A percentile compares a stretch with the other conserved stretches of the same genome.
Conservation (phyloP, 2,113 vertebrate genomes). For the Calypte anna region DNA sequence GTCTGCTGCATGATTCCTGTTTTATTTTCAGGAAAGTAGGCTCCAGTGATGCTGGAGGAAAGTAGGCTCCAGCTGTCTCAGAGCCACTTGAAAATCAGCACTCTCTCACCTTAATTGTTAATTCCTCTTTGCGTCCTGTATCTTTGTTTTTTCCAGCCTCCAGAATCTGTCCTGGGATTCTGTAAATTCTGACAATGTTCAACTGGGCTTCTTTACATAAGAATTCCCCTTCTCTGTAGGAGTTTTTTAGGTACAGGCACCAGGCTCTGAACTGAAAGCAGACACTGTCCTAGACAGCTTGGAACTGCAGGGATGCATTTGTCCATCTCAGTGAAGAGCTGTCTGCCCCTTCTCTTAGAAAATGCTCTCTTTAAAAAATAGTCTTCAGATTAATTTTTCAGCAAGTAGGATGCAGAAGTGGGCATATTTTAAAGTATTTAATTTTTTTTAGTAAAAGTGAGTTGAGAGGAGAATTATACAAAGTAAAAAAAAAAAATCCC, state of each 20-base stretch:
- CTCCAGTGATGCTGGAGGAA: not conserved
- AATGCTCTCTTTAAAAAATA: not conserved
- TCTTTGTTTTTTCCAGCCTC: not conserved
- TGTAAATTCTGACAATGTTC: not conserved
- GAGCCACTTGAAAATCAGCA: not conserved
- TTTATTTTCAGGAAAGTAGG: not conserved
- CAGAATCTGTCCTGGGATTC: not conserved
- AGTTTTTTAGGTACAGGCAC: not conserved
- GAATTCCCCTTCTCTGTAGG: not conserved
- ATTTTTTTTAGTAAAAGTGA: not conserved
- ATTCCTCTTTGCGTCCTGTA: not conserved
- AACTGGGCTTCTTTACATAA: not conserved
- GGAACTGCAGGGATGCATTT: not conserved
- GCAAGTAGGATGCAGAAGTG: not conserved
- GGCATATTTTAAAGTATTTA: not conserved
- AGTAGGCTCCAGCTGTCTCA: not conserved
- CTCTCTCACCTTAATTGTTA: not conserved
- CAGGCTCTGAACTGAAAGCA: not conserved
- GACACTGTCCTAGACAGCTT: not conserved
- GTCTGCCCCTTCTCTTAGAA: not conserved
- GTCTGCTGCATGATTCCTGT: not conserved
- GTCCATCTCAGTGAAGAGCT: not conserved
- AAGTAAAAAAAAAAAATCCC: not conserved
- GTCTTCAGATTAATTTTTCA: not conserved
- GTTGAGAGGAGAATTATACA: not conserved